A percentile compares a stretch with the other conserved stretches of the same genome.
phyloP scores from a whole-genome alignment of 2,113 vertebrate species.

The Isichthys henryi region DNA sequence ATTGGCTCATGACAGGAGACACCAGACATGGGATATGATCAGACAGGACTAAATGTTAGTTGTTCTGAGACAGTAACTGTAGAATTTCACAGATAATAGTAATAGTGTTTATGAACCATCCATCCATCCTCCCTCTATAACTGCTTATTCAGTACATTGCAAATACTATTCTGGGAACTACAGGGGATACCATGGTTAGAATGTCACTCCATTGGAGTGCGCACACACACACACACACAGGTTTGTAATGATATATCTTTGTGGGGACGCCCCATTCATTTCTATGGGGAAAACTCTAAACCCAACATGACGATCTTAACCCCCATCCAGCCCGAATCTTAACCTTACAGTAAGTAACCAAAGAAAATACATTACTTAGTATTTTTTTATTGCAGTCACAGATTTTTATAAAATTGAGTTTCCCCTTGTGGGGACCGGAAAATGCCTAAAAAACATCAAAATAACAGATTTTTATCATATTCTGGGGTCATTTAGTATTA shows the following conservation, averaged over 20 bases:
- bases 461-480: neutral
- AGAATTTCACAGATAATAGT: neutral
- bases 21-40: neutral
- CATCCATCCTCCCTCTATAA: neutral
- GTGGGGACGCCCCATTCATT: no score
- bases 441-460: neutral
- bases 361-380: neutral
- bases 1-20: neutral
- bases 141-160: neutral
- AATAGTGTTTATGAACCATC: neutral
- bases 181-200: no score
- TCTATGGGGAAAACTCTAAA: no score
- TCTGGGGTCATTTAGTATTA: neutral
- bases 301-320: no score
- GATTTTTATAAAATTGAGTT: neutral
- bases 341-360: neutral
- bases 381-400: neutral
- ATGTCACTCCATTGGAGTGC: no score
- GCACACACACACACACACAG: no score
- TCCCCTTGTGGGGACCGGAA: neutral
- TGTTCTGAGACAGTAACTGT: neutral
- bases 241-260: no score
- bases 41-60: neutral
- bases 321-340: neutral
- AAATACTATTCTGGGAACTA: neutral